Evolutionary conservation across 2,113 vertebrate species (phyloP), one percentile per base, ranked within the genome.

Genomic region (Lota lota): DNA sequence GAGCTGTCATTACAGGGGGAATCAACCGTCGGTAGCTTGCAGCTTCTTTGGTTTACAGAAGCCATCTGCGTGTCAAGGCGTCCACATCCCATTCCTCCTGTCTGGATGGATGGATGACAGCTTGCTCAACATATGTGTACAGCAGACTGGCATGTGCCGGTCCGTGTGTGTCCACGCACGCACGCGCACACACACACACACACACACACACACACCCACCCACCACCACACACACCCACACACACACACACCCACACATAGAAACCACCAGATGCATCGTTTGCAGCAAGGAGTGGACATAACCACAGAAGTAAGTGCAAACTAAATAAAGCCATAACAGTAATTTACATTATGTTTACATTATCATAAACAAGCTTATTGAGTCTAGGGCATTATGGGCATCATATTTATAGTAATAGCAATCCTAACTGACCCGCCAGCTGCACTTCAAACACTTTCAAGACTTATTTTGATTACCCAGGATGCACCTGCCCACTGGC

Each of bases 1-100:
- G 68, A 80, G 76, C 71, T 57, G 78, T 72, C 6, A 33, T 66
- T 73, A 67, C 59, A 28, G 72, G n/a, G 63, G 72, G 66, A 78
- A 81, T 78, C 76, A 82, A 72, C 82, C 67, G 76, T 82, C 70
- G 74, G 58, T 54, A 64, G 50, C 74, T 76, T 67, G 62, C 15
- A 18, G 67, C 47, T 66, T 61, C 61, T 60, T 22, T 40, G 51
- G 61, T 65, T 66, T 85, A 86, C 77, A 74, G 74, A 76, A 85
- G 83, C 81, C 88, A 87, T 77, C 80, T 89, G 88, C 68, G 77
- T 77, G 76, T 77, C 67, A 80, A 33, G 78, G 67, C 63, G 63
- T 73, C 83, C 73, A 74, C 79, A 82, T 82, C 67, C 67, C 86
- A 85, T 88, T 90, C 86, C 79, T 87, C 22, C 56, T 56, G 57